Conservation (phyloP, 2,797 vertebrate genomes). For the Anas acuta region DNA sequence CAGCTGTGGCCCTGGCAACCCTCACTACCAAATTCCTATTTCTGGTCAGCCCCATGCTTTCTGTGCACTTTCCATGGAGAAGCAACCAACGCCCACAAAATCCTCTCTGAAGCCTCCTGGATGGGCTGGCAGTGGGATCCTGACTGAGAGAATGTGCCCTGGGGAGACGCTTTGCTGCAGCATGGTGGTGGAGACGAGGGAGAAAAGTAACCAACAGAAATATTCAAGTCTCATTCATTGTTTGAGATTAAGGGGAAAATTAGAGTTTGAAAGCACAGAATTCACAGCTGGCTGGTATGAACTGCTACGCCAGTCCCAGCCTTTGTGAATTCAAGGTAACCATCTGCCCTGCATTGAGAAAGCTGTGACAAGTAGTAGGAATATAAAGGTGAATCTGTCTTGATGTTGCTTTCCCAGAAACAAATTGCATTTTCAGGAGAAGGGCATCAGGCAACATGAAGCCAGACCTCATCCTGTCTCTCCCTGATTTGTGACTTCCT, state of each 20-base stretch:
- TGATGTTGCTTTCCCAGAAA: not conserved
- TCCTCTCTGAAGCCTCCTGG: not conserved
- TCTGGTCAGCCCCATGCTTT: not conserved
- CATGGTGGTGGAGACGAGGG: accelerated
- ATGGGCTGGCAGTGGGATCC: not conserved
- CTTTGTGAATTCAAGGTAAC: not conserved
- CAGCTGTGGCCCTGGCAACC: not conserved
- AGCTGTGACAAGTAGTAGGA: not conserved
- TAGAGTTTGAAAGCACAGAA: not conserved
- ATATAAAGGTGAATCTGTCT: not conserved
- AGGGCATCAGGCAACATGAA: not conserved
- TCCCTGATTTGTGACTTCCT: not conserved
- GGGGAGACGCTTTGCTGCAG: not conserved
- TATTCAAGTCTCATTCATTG: not conserved
- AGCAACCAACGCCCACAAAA: not conserved
- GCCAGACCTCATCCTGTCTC: not conserved
- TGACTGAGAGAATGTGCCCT: not conserved
- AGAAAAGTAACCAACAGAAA: not conserved
- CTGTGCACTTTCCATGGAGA: not conserved
- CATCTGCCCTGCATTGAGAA: not conserved
- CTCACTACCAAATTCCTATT: not conserved
- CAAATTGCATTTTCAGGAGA: not conserved
- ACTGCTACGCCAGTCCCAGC: not conserved
- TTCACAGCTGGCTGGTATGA: not conserved
- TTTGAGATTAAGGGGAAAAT: not conserved